These are phyloP conservation scores for Centropristis striata DNA, from an alignment of 2,113 vertebrate genomes.

Conservation along the genomic window DNA sequence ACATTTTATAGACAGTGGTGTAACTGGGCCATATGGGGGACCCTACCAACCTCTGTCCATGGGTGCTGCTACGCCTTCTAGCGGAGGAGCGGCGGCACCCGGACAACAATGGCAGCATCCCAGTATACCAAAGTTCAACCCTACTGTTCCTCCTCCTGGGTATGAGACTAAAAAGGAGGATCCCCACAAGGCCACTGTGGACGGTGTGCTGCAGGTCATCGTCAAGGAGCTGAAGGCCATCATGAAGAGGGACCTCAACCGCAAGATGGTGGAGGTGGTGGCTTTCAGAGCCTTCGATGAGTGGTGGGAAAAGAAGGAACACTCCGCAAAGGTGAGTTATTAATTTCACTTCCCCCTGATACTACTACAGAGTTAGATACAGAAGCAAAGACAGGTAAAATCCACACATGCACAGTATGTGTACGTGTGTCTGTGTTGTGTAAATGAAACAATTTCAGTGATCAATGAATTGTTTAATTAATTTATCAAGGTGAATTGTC, in stretches of 20 bases:
- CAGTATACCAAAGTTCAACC: constrained; percentile 93
- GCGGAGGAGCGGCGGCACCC: constrained; percentile 61
- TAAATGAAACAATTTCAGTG: neutral
- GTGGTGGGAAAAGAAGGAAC: constrained; percentile 99
- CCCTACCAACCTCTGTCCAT: constrained; percentile 90
- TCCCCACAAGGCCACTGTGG: constrained; percentile 96
- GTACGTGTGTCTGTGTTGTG: neutral
- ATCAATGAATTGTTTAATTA: neutral
- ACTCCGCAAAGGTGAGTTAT: constrained; percentile 91
- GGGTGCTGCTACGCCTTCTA: constrained; percentile 75
- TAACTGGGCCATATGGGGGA: constrained; percentile 81
- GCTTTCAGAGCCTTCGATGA: constrained; percentile 98
- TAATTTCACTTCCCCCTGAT: neutral
- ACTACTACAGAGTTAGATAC: neutral
- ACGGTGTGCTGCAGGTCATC: constrained; percentile 94
- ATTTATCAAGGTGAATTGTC: neutral
- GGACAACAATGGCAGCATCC: constrained; percentile 91
- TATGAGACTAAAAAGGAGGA: constrained; percentile 96
- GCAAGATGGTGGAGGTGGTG: constrained; percentile 99
- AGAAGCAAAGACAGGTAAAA: neutral
- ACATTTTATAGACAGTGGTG: constrained; percentile 87
- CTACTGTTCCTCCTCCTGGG: constrained; percentile 94
- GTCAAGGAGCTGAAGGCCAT: constrained; percentile 99
- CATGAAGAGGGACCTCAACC: constrained; percentile 98
- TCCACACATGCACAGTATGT: neutral